Percentiles rank a stretch among this genome's conserved stretches.
These are phyloP conservation scores for Archips xylosteana DNA, from an alignment of 2,888 invertebrate species.

Conservation along the genomic window DNA sequence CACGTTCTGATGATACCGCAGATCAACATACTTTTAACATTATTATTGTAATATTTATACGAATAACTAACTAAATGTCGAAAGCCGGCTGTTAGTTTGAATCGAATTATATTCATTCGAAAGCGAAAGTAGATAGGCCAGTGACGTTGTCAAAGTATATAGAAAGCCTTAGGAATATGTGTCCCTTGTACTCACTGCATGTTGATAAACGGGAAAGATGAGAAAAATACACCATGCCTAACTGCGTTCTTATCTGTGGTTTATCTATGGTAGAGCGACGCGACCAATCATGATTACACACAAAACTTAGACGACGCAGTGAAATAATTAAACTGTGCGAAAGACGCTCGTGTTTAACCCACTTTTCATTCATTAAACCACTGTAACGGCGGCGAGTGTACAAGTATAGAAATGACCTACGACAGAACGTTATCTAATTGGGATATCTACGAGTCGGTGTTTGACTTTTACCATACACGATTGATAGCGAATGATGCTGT, in stretches of 20 bases:
- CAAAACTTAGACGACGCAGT: neutral
- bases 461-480: slow-evolving; percentile 30
- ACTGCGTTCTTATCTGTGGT: slow-evolving; percentile 39
- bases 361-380: slow-evolving; percentile 6
- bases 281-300: slow-evolving; percentile 16
- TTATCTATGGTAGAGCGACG: slow-evolving; percentile 37
- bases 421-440: slow-evolving; percentile 11
- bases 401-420: slow-evolving; percentile 5
- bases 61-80: neutral
- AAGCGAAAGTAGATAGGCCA: neutral
- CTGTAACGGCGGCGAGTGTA: neutral
- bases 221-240: slow-evolving; percentile 20
- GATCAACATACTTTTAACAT: slow-evolving; percentile 10
- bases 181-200: slow-evolving; percentile 11
- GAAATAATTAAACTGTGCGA: slow-evolving; percentile 13
- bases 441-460: slow-evolving; percentile 29
- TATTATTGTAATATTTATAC: neutral
- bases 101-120: neutral
- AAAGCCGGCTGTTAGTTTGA: neutral
- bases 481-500: slow-evolving; percentile 29
- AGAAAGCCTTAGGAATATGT: neutral
- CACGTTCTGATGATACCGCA: slow-evolving; percentile 4
- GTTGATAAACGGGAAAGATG: slow-evolving; percentile 28
- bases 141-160: neutral
- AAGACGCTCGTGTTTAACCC: slow-evolving; percentile 4